Evolutionary conservation across 1,140 invertebrate genomes (phyloP).

Genomic region (Lerema accius): DNA sequence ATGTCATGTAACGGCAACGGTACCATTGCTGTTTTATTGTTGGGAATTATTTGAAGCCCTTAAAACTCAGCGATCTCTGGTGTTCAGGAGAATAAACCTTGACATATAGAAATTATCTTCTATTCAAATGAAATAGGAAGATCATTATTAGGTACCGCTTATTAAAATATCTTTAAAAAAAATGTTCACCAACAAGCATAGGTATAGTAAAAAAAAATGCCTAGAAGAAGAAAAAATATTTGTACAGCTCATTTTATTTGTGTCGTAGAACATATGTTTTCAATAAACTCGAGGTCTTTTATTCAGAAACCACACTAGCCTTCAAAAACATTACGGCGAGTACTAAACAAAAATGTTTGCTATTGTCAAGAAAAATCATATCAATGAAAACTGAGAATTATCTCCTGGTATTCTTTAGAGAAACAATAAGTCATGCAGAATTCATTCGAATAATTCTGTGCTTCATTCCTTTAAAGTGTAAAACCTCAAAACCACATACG

Average conservation of each 20-base stretch:
- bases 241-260: background rate
- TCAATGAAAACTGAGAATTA: slow-evolving; percentile 11
- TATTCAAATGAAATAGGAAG: no score
- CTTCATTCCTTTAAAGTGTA: slow-evolving; percentile 44
- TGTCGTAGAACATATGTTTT: background rate
- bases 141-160: no score
- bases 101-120: no score
- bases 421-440: slow-evolving; percentile 27
- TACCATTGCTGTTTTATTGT: no score
- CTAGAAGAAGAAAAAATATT: no score
- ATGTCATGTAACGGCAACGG: background rate
- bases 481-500: slow-evolving; percentile 62
- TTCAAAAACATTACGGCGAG: background rate
- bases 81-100: no score
- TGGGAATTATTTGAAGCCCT: no score
- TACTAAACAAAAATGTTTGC: background rate
- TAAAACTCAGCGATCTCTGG: no score
- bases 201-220: no score
- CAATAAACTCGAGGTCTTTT: background rate
- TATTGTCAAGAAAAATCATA: background rate
- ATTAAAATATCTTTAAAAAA: no score
- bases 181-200: no score
- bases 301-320: background rate
- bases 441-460: slow-evolving; percentile 15
- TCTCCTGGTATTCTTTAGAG: slow-evolving; percentile 10